Evolutionary conservation across 2,888 invertebrate species (phyloP), one percentile per base, ranked within the genome.

Genomic region (Nemurella pictetii): DNA sequence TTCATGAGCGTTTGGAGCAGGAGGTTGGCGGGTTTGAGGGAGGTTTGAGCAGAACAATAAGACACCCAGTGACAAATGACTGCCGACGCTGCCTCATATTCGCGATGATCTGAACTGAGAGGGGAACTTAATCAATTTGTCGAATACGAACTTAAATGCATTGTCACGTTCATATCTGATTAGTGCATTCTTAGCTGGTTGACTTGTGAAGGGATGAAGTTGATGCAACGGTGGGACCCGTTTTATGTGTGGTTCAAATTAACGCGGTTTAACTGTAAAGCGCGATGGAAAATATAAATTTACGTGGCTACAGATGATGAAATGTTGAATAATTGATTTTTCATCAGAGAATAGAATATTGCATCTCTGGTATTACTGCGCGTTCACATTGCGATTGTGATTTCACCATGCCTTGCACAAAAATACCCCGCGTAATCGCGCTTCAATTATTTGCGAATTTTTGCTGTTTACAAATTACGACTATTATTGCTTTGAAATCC

Each of bases 111-210:
- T 2, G 15, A 75, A 9, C 75, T 26, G 75, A 28, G 28, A 27
- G 75, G 75, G 75, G 75, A 28, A 75, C 75, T 75, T 75, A 75
- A 75, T 75, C 75, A 75, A 75, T 75, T 75, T 75, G 3, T 2
- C 27, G 28, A 75, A 75, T 75, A 15, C 55, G 55, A 55, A 55
- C 55, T 55, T 55, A 55, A 55, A 55, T 55, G 55, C 55, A 12
- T 55, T 55, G 55, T 55, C 55, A 55, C 55, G 55, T 20, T 55
- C 55, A 2, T 2, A 55, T 55, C 55, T 55, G 55, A 55, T 55
- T 55, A 20, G 15, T 15, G 55, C 55, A 55, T 55, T 55, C 55
- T 55, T 55, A 32, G 32, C 9, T 9, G 32, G 3, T 32, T 32
- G 55, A 20, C 55, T 55, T 55, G 55, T 55, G 55, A 2, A 55